A percentile compares a stretch with the other conserved stretches of the same genome.
These are phyloP conservation scores for Muscicapa striata DNA, from an alignment of 2,797 vertebrate genomes.

Conservation along the genomic window DNA sequence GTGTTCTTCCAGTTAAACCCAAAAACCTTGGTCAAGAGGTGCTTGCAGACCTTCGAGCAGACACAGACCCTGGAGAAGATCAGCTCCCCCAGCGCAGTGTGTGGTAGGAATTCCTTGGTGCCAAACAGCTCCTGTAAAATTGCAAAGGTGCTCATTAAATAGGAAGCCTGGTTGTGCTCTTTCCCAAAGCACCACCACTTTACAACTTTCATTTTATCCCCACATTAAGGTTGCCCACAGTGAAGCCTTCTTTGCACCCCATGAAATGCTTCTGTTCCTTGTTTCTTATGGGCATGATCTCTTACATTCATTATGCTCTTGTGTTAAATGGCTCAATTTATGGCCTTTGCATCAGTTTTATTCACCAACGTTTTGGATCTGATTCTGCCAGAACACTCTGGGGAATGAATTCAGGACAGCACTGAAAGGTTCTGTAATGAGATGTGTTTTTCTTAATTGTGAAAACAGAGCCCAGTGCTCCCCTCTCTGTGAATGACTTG, in stretches of 20 bases:
- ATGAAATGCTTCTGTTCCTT: background rate
- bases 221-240: fast-evolving
- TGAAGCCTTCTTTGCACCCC: background rate
- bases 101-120: background rate
- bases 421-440: background rate
- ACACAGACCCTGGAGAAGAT: background rate
- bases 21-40: fast-evolving
- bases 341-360: background rate
- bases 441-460: background rate
- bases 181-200: background rate
- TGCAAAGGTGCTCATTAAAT: background rate
- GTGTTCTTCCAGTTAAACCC: background rate
- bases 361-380: fast-evolving
- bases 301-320: background rate
- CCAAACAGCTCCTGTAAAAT: background rate
- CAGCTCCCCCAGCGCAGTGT: background rate
- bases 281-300: background rate
- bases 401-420: background rate
- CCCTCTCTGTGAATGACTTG: background rate
- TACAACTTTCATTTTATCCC: background rate
- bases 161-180: background rate
- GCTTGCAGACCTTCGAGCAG: background rate
- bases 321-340: background rate
- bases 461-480: background rate
- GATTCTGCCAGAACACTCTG: background rate